These are phyloP conservation scores for Opisthocomus hoazin DNA, from an alignment of 2,113 vertebrate genomes.

Conservation along the genomic window DNA sequence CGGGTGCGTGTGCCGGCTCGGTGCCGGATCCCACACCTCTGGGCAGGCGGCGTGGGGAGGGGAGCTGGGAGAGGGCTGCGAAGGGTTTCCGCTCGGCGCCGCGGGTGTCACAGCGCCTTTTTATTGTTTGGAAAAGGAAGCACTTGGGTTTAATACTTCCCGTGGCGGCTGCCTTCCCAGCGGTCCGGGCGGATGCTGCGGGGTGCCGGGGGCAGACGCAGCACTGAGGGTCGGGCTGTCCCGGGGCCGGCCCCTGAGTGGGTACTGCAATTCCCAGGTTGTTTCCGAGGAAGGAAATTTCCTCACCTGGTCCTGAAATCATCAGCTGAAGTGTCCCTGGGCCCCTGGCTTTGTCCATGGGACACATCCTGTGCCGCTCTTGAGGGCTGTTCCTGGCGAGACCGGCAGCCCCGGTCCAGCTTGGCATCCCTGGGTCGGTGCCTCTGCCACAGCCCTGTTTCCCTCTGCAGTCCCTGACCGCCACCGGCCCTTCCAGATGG, in stretches of 20 bases:
- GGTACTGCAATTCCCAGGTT: rapidly evolving
- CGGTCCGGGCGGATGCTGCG: background rate
- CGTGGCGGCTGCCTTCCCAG: background rate
- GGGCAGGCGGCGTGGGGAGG: rapidly evolving
- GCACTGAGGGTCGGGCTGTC: background rate
- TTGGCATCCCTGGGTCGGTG: background rate
- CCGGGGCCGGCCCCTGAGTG: rapidly evolving
- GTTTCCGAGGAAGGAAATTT: background rate
- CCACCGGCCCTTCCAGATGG: background rate
- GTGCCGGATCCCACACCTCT: rapidly evolving
- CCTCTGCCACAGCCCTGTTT: rapidly evolving
- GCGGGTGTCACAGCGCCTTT: background rate
- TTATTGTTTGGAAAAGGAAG: conserved; percentile 72
- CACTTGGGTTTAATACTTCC: conserved; percentile 67
- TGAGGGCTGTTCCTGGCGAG: background rate
- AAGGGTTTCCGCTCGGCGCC: background rate
- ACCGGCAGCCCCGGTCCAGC: rapidly evolving
- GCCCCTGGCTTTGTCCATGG: rapidly evolving
- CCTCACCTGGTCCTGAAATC: background rate
- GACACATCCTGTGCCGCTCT: background rate
- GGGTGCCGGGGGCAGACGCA: background rate
- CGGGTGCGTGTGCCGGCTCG: rapidly evolving
- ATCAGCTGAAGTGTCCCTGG: background rate
- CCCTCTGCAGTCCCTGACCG: background rate
- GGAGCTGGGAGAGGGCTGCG: background rate